Base-by-base conservation (phyloP, 2,888 invertebrate genomes). In the Eurytoma adleriae region DNA sequence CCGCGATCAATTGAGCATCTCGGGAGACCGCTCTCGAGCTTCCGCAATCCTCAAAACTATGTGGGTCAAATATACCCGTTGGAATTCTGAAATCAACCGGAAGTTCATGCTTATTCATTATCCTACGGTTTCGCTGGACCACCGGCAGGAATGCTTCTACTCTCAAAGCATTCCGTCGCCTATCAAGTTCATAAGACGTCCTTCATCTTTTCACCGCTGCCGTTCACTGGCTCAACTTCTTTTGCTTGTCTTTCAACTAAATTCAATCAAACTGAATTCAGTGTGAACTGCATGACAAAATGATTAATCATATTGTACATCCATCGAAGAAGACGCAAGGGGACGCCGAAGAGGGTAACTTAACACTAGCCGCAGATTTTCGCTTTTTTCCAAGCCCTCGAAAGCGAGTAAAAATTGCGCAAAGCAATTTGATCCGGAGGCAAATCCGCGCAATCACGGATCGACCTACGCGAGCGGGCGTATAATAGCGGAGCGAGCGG, bases 51-150 rank as follows among this genome's bases (percentile, higher is more conserved):
- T 10, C 10, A 1, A 40, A 40, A 40, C 10, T 40, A 64, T 68
- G 50, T 48, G 59, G 70, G 30, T 70, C 56, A 56, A 72, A 91
- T 91, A 90, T 94, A 94, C 59, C 92, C 92, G 92, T 92, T 0
- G 95, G 94, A 85, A 95, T 91, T 78, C 89, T 88, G 86, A 94
- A 96, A 12, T 93, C 94, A n/a, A 92, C 91, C 0, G 96, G 86
- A 14, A 93, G 91, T 5, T 93, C 91, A 79, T 95, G 93, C 56
- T 92, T 91, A 0, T 89, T 88, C 68, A 93, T 91, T 75, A 89
- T 89, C 79, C 95, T 91, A 13, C 93, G 84, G 82, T 92, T 93
- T 0, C 93, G 95, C 16, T 92, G 88, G 0, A 92, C 92, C 1
- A 94, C 92, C 0, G 95, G 94, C 40, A 85, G 92, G 92, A n/a